A percentile compares a stretch with the other conserved stretches of the same genome.
Conservation (phyloP, 2,888 invertebrate species). For the Panorpa germanica region DNA sequence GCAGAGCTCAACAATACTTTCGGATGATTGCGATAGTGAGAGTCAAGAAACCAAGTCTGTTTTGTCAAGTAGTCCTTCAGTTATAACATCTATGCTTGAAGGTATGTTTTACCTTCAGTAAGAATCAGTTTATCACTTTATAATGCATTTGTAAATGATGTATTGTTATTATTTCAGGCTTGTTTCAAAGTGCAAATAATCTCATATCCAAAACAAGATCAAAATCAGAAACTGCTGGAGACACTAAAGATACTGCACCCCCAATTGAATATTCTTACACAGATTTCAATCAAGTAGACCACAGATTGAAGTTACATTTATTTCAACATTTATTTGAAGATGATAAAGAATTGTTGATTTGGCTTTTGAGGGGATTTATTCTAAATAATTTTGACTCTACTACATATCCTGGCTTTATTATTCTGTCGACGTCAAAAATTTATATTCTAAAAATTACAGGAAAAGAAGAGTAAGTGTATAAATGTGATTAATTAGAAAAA, state of each 20-base stretch:
- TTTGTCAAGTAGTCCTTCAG: conserved; percentile 15
- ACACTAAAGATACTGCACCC: conserved; percentile 15
- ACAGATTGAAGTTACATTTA: conserved; percentile 34
- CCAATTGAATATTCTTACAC: conserved; percentile 30
- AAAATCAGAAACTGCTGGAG: conserved; percentile 16
- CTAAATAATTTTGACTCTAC: conserved; percentile 21
- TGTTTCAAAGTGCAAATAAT: conserved; percentile 28
- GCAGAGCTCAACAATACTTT: conserved; percentile 3
- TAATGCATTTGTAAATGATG: not conserved
- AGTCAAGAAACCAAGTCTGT: conserved; percentile 7
- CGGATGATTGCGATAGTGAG: not conserved
- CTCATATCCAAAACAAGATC: conserved; percentile 23
- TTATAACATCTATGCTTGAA: conserved; percentile 24
- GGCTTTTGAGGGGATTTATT: conserved; percentile 28
- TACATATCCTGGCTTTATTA: conserved; percentile 26
- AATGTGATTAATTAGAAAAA: conserved; percentile 4
- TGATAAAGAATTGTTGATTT: conserved; percentile 30
- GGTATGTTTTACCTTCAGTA: conserved; percentile 18
- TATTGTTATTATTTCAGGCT: conserved; percentile 18
- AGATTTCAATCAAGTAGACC: conserved; percentile 33
- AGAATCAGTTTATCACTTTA: not conserved
- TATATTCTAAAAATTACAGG: conserved; percentile 30
- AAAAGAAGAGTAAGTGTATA: conserved; percentile 20
- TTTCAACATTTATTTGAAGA: conserved; percentile 32
- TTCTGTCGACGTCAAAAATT: conserved; percentile 29